phyloP scores from a whole-genome alignment of 1,140 invertebrate species.

The Drosophila nannoptera region DNA sequence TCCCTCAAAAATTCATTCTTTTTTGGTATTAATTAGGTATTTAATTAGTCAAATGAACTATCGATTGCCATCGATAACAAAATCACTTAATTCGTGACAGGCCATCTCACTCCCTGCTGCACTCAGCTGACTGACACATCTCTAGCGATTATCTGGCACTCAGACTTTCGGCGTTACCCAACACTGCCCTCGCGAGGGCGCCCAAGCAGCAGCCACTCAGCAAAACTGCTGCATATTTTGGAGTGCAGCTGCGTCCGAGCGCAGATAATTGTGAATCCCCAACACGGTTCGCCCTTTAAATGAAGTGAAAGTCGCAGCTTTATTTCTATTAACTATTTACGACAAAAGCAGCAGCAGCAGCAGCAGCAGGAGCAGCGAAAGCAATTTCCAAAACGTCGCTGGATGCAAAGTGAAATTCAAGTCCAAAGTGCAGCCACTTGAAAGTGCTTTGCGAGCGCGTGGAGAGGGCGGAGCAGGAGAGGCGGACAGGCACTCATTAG shows the following conservation, averaged over 20 bases:
- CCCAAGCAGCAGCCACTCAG: slow-evolving; percentile 10
- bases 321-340: slow-evolving; percentile 72
- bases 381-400: slow-evolving; percentile 35
- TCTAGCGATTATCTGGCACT: too few relatives aligned
- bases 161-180: background rate
- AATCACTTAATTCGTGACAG: too few relatives aligned
- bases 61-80: too few relatives aligned
- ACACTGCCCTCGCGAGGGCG: too few relatives aligned
- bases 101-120: too few relatives aligned
- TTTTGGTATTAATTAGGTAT: too few relatives aligned
- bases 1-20: too few relatives aligned
- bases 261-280: slow-evolving; percentile 10
- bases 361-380: slow-evolving; percentile 40
- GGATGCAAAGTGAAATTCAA: slow-evolving; percentile 58
- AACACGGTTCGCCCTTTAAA: slow-evolving; percentile 53
- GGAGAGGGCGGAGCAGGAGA: background rate
- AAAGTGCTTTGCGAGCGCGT: slow-evolving; percentile 16
- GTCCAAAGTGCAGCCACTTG: slow-evolving; percentile 35
- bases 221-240: slow-evolving; percentile 4
- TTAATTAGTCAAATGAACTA: too few relatives aligned
- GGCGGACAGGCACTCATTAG: slow-evolving; percentile 8
- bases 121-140: too few relatives aligned
- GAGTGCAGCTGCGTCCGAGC: slow-evolving; percentile 22
- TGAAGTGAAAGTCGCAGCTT: slow-evolving; percentile 70
- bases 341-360: too few relatives aligned